Base-by-base conservation (phyloP, 2,113 vertebrate genomes). In the Vidua macroura region DNA sequence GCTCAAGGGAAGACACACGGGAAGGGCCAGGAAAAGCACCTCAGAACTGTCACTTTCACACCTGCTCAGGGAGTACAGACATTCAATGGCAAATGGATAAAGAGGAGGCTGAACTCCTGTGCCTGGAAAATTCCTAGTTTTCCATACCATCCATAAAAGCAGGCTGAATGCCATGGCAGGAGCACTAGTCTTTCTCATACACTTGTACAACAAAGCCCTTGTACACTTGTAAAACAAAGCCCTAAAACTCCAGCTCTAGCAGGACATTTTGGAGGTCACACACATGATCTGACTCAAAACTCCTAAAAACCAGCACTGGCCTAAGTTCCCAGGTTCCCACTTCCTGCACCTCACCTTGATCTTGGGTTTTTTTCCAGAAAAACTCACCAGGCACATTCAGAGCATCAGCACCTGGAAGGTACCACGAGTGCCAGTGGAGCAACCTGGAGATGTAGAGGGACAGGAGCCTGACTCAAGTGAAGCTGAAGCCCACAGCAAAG, bases 271-370 rank as follows among this genome's bases (percentile, higher is more conserved):
- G 37, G 52, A 76, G 55, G 59, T 30, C 37, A 46, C 46, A 28
- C 3, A 55, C 15, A 4, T 2, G 13, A 48, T 20, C 22, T 27
- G 49, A 87, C 33, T 55, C 62, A 52, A 46, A 4, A 22, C 41
- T 90, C 51, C 70, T 30, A 62, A 23, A 37, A 76, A 75, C 3
- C 75, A 93, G 74, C 46, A 31, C 8, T 7, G 44, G 72, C 37
- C 63, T 52, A 46, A 60, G 37, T 3, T 17, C 44, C 33, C 73
- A 68, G 46, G 22, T 87, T 55, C 62, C 53, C 55, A 53, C 21
- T 28, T 28, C 0, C 4, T 25, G 59, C 6, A 5, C 30, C 48
- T 56, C 0, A 0, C 37, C 20, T 24, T 25, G 27, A 43, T 53
- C 63, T 28, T 30, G 16, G 5, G 21, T 37, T 20, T 66, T 62